A percentile compares a stretch with the other conserved stretches of the same genome.
phyloP scores from a whole-genome alignment of 2,888 invertebrate species.

The Drosophila mettleri region DNA sequence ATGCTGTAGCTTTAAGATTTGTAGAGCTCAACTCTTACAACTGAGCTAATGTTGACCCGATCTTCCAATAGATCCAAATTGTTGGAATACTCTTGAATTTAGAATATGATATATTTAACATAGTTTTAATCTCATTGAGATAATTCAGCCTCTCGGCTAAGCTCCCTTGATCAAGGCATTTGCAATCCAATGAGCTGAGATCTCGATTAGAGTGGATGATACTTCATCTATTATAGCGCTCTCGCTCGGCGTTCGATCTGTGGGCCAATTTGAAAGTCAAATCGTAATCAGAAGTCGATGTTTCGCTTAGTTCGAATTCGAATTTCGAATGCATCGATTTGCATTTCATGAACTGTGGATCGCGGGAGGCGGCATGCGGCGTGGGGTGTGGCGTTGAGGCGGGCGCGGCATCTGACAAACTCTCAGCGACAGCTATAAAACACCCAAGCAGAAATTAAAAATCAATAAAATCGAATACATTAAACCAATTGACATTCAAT shows the following conservation, averaged over 20 bases:
- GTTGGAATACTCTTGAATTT: too few relatives aligned
- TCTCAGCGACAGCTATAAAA: constrained; percentile 62
- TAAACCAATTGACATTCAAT: constrained; percentile 66
- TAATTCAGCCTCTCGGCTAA: neutral
- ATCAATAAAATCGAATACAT: constrained; percentile 71
- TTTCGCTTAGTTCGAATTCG: constrained; percentile 28
- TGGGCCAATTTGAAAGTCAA: constrained; percentile 52
- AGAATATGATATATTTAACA: too few relatives aligned
- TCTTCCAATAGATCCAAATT: too few relatives aligned
- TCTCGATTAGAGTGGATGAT: constrained; percentile 10
- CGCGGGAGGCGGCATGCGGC: neutral
- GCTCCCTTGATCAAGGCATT: neutral
- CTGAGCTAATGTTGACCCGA: too few relatives aligned
- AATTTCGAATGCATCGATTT: constrained; percentile 54
- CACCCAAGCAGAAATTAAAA: constrained; percentile 70
- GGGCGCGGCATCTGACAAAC: constrained; percentile 49
- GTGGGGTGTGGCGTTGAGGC: constrained; percentile 9
- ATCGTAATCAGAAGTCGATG: constrained; percentile 25
- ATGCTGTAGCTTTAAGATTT: too few relatives aligned
- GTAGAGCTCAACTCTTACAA: too few relatives aligned
- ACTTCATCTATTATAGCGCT: constrained; percentile 10
- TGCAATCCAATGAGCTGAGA: constrained; percentile 3
- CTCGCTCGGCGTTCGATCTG: constrained; percentile 6
- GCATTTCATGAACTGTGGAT: constrained; percentile 58
- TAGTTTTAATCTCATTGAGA: neutral